Evolutionary conservation across 2,797 vertebrate genomes (phyloP), one percentile per base, ranked within the genome.

Genomic region (Euthynnus affinis): DNA sequence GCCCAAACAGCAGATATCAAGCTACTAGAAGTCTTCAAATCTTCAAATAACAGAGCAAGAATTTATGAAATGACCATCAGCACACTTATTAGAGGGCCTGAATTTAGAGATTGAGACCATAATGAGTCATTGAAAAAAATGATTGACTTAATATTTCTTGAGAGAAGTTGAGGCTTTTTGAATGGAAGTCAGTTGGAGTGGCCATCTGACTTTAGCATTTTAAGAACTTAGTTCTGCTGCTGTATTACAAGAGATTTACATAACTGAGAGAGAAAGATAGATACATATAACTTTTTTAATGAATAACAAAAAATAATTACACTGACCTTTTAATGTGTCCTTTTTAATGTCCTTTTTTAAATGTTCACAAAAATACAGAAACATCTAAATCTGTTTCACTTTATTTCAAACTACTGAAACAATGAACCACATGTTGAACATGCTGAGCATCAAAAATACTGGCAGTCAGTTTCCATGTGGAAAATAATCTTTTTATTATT

Each of bases 401-500:
- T 74, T 42, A 46, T 37, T 18, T 18, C 51, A 12, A 37, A 20
- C 20, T 15, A 13, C 1, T 51, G 15, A 55, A 61, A 56, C 14
- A 25, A 72, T 57, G 14, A 66, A 65, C 78, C 85, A 72, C 20
- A 32, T 85, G 85, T 48, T 77, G 56, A 81, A 59, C 53, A 61
- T n/a, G 60, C 37, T 68, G 42, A 18, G 70, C 2, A 37, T 71
- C 68, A 52, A 42, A 57, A 78, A 64, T 65, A 60, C 32, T 51
- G 52, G 34, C 52, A n/a, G 62, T 78, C 66, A 63, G 73, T 65
- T 32, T 48, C 56, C 25, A 5, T 63, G 65, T 51, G 9, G 22
- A 77, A 61, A 75, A 42, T 89, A 82, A 88, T 91, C 83, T 78
- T 70, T 80, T 74, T 59, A 64, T 71, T 58, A 62, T 90, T 86